These are phyloP conservation scores for Miniopterus natalensis DNA, from an alignment of 2,113 vertebrate species.

Conservation along the genomic window DNA sequence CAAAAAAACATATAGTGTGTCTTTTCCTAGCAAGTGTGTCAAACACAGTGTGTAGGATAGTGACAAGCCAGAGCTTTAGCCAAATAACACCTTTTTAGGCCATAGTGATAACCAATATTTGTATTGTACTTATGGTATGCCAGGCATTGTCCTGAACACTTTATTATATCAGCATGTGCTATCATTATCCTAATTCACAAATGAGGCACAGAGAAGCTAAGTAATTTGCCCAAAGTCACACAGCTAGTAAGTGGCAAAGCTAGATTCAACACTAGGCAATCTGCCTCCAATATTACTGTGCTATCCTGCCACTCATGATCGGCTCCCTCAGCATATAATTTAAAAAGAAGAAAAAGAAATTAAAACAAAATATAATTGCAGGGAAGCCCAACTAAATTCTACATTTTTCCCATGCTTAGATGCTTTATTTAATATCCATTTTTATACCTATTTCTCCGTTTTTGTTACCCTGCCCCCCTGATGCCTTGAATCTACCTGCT, in stretches of 20 bases:
- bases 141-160: background rate
- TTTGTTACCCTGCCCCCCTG: background rate
- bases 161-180: background rate
- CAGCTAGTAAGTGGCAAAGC: background rate
- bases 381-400: background rate
- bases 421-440: background rate
- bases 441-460: background rate
- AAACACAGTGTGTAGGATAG: background rate
- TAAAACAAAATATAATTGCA: background rate
- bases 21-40: conserved; percentile 45
- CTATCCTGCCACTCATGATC: background rate
- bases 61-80: background rate
- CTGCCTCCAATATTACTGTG: background rate
- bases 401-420: background rate
- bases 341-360: background rate
- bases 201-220: background rate
- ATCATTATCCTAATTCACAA: background rate
- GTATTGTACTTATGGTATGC: background rate
- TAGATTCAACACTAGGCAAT: background rate
- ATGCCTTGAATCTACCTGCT: background rate
- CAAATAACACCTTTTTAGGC: background rate
- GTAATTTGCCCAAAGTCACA: background rate
- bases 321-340: background rate
- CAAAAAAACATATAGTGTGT: conserved; percentile 54
- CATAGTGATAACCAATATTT: background rate